A percentile compares a stretch with the other conserved stretches of the same genome.
Evolutionary conservation across 2,113 vertebrate species (phyloP).

Genomic region (Dicaeum eximium): DNA sequence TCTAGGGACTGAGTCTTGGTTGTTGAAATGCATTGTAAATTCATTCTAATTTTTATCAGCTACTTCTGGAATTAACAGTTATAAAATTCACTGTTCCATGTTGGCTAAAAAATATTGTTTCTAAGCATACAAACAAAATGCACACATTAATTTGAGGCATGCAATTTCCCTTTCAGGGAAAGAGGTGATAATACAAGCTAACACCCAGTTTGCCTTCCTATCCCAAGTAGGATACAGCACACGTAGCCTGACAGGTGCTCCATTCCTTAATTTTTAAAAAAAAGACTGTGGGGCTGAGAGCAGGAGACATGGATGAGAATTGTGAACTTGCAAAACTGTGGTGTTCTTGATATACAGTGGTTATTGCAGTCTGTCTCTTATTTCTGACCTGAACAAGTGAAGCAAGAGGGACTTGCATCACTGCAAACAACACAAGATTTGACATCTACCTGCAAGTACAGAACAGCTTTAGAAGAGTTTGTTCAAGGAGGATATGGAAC

Average conservation of each 20-base stretch:
- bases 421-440: not conserved
- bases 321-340: not conserved
- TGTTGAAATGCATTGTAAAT: not conserved
- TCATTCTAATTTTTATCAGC: not conserved
- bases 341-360: accelerated
- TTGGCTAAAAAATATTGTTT: not conserved
- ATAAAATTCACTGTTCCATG: not conserved
- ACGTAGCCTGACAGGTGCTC: not conserved
- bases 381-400: not conserved
- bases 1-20: not conserved
- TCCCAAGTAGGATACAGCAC: not conserved
- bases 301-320: not conserved
- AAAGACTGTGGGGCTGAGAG: not conserved
- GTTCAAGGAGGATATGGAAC: not conserved
- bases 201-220: not conserved
- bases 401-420: not conserved
- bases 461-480: not conserved
- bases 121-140: not conserved
- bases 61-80: not conserved
- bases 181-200: not conserved
- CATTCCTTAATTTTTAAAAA: not conserved
- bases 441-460: not conserved
- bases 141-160: not conserved
- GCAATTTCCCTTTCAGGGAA: not conserved
- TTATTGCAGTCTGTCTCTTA: not conserved